Evolutionary conservation across 1,140 invertebrate species (phyloP).

Genomic region (Uloborus diversus): DNA sequence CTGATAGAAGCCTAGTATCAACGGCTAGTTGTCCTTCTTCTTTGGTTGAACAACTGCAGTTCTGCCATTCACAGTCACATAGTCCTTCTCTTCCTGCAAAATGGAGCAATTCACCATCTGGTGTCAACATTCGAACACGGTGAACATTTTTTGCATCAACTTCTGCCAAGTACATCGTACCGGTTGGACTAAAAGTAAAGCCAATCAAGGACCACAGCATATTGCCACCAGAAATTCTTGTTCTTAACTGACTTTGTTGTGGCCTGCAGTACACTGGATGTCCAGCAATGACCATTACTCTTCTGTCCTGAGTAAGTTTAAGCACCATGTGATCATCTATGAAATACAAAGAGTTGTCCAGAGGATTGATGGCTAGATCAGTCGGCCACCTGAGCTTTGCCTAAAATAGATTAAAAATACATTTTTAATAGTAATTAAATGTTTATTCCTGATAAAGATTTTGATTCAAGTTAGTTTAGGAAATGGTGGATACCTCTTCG

Average conservation of each 20-base stretch:
- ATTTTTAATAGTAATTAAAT: not conserved
- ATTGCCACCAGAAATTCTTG: slow-evolving; percentile 70
- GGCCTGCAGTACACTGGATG: slow-evolving; percentile 89
- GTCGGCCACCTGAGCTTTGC: slow-evolving; percentile 96
- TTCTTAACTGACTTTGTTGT: slow-evolving; percentile 66
- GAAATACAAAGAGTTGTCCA: slow-evolving; percentile 93
- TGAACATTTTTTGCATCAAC: slow-evolving; percentile 96
- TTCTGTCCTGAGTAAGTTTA: slow-evolving; percentile 82
- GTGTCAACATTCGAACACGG: slow-evolving; percentile 84
- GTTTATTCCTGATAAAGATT: not conserved
- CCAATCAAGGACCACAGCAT: slow-evolving; percentile 66
- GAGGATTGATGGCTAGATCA: slow-evolving; percentile 89
- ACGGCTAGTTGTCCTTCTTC: slow-evolving; percentile 56
- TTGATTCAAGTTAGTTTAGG: no score
- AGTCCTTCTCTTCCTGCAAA: slow-evolving; percentile 78
- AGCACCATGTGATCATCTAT: slow-evolving; percentile 95
- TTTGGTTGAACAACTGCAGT: slow-evolving; percentile 53
- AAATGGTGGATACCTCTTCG: slow-evolving; percentile 83
- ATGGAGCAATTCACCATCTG: slow-evolving; percentile 88
- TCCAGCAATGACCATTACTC: slow-evolving; percentile 91
- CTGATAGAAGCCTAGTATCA: slow-evolving; percentile 82
- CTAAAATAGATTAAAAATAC: slow-evolving; percentile 61
- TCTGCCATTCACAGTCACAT: slow-evolving; percentile 55
- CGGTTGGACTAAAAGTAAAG: slow-evolving; percentile 89
- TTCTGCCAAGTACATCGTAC: slow-evolving; percentile 92